phyloP scores from a whole-genome alignment of 1,140 invertebrate genomes.

The Akabosia matsudoensis region DNA sequence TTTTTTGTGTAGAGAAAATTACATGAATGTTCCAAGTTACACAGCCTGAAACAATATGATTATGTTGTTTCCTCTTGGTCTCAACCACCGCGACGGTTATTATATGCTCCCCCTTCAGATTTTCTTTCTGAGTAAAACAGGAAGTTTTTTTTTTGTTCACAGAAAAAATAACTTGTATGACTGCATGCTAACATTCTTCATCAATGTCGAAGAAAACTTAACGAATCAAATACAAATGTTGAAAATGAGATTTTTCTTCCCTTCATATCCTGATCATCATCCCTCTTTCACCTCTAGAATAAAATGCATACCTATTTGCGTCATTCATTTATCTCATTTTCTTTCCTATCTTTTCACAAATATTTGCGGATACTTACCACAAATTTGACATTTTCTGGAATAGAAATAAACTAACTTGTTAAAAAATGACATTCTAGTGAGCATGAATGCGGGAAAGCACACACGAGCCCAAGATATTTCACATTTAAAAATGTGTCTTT shows the following conservation, averaged over 20 bases:
- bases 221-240: constrained; percentile 21
- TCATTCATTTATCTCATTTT: not conserved
- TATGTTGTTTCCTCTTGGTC: constrained; percentile 15
- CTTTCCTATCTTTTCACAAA: not conserved
- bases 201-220: constrained; percentile 21
- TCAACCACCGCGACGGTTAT: not conserved
- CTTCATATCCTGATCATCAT: not conserved
- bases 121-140: too few relatives aligned
- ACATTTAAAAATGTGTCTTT: not conserved
- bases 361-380: constrained; percentile 4
- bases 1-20: not conserved
- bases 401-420: not conserved
- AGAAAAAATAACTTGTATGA: not conserved
- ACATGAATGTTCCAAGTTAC: constrained; percentile 16
- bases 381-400: constrained; percentile 7
- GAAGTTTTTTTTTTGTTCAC: not conserved
- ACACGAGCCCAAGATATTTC: not conserved
- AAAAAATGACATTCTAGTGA: not conserved
- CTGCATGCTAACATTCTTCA: not conserved
- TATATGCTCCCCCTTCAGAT: constrained; percentile 1
- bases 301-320: not conserved
- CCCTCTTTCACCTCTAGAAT: not conserved
- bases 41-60: constrained; percentile 20
- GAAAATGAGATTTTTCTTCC: constrained; percentile 1
- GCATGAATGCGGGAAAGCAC: not conserved